These are phyloP conservation scores for Lobophora halterata DNA, from an alignment of 2,888 invertebrate species.

Conservation along the genomic window DNA sequence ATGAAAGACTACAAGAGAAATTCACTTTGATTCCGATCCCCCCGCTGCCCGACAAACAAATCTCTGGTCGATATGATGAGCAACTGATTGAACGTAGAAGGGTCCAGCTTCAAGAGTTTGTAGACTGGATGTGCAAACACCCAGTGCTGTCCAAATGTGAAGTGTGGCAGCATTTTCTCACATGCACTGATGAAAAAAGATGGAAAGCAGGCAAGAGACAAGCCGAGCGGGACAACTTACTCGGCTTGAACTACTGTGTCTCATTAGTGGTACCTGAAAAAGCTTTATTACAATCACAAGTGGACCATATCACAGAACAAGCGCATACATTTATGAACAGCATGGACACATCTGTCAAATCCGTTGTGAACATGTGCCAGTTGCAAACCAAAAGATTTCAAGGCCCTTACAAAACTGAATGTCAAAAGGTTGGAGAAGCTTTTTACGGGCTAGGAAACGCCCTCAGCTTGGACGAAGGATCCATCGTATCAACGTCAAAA, in stretches of 20 bases:
- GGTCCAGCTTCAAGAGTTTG: conserved; percentile 96
- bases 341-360: conserved; percentile 94
- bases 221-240: conserved; percentile 95
- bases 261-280: conserved; percentile 92
- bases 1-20: conserved; percentile 95
- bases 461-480: conserved; percentile 88
- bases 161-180: conserved; percentile 98
- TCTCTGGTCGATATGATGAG: conserved; percentile 98
- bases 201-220: conserved; percentile 98
- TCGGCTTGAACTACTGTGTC: conserved; percentile 95
- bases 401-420: conserved; percentile 93
- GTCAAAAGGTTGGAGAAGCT: conserved; percentile 93
- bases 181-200: conserved; percentile 97
- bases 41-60: conserved; percentile 98
- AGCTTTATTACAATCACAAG: conserved; percentile 85
- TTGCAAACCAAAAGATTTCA: conserved; percentile 94
- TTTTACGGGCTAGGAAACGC: conserved; percentile 92
- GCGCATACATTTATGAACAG: conserved; percentile 90
- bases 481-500: conserved; percentile 82
- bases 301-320: conserved; percentile 91
- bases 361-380: conserved; percentile 87
- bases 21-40: conserved; percentile 97
- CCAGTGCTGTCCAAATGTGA: conserved; percentile 95
- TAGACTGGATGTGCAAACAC: conserved; percentile 97
- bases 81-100: conserved; percentile 97